Percentiles rank a stretch among this genome's conserved stretches.
These are phyloP conservation scores for Tretioscincus oriximinensis DNA, from an alignment of 2,113 vertebrate genomes.

Conservation along the genomic window DNA sequence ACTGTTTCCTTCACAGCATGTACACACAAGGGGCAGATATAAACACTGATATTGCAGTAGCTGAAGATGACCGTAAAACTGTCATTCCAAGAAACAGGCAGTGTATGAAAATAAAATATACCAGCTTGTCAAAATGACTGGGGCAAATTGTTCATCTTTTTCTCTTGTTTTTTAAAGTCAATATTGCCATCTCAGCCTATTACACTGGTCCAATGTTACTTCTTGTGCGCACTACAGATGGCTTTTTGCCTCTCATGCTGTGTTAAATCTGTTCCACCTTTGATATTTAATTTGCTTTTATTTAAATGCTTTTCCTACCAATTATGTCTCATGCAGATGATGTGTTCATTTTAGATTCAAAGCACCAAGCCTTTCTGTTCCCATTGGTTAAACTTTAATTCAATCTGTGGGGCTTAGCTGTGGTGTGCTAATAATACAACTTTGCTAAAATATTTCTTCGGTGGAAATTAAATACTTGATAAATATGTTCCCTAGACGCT, in stretches of 20 bases:
- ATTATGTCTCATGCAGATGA: conserved; percentile 60
- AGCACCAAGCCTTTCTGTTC: conserved; percentile 47
- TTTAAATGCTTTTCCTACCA: conserved; percentile 58
- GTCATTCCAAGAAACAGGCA: conserved; percentile 42
- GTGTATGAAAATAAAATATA: conserved; percentile 49
- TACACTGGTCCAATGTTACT: conserved; percentile 47
- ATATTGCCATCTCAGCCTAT: conserved; percentile 53
- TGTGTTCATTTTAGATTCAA: conserved; percentile 59
- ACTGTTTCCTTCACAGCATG: too few relatives aligned
- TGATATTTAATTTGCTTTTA: conserved; percentile 67
- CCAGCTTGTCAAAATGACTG: conserved; percentile 60
- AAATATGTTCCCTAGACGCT: conserved; percentile 31
- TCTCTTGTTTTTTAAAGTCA: conserved; percentile 29
- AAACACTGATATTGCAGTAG: neutral
- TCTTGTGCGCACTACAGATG: conserved; percentile 58
- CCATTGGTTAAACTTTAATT: conserved; percentile 62
- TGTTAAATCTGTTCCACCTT: conserved; percentile 63
- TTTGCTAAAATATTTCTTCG: conserved; percentile 54
- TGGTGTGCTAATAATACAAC: conserved; percentile 57
- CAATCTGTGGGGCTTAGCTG: conserved; percentile 57
- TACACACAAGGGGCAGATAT: too few relatives aligned
- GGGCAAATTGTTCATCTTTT: conserved; percentile 37
- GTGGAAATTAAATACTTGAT: conserved; percentile 42
- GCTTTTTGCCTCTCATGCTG: conserved; percentile 60
- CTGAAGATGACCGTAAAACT: conserved; percentile 22